These are phyloP conservation scores for Heliconius ismenius DNA, from an alignment of 2,888 invertebrate species.

Conservation along the genomic window DNA sequence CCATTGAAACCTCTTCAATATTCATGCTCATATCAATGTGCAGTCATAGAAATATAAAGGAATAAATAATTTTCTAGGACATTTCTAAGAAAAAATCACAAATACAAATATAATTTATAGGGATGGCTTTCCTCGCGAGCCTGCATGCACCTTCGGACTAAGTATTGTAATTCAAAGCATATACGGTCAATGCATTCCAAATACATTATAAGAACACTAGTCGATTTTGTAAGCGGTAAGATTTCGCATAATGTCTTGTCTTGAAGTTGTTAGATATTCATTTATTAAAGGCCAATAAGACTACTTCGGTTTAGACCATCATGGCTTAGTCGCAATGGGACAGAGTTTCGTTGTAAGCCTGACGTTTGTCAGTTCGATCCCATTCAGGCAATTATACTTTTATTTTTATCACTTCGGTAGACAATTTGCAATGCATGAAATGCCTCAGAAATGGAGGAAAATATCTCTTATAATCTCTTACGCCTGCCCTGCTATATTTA, in stretches of 20 bases:
- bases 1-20: background rate
- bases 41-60: slow-evolving; percentile 9
- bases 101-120: slow-evolving; percentile 14
- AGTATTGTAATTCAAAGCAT: slow-evolving; percentile 39
- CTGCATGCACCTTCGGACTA: slow-evolving; percentile 8
- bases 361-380: background rate
- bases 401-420: too few relatives aligned
- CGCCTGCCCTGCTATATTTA: too few relatives aligned
- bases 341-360: background rate
- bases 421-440: too few relatives aligned
- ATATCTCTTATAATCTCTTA: too few relatives aligned
- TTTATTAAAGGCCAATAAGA: background rate
- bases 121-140: slow-evolving; percentile 16
- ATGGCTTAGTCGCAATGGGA: background rate
- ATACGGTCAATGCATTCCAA: slow-evolving; percentile 39
- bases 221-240: slow-evolving; percentile 39
- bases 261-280: slow-evolving; percentile 18
- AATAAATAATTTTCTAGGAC: background rate
- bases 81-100: slow-evolving; percentile 28
- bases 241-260: slow-evolving; percentile 32
- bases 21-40: slow-evolving; percentile 1
- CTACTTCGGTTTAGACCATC: background rate
- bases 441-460: too few relatives aligned
- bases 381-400: too few relatives aligned
- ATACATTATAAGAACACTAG: slow-evolving; percentile 37